Evolutionary conservation across 2,113 vertebrate genomes (phyloP).

Genomic region (Thryonomys swinderianus): DNA sequence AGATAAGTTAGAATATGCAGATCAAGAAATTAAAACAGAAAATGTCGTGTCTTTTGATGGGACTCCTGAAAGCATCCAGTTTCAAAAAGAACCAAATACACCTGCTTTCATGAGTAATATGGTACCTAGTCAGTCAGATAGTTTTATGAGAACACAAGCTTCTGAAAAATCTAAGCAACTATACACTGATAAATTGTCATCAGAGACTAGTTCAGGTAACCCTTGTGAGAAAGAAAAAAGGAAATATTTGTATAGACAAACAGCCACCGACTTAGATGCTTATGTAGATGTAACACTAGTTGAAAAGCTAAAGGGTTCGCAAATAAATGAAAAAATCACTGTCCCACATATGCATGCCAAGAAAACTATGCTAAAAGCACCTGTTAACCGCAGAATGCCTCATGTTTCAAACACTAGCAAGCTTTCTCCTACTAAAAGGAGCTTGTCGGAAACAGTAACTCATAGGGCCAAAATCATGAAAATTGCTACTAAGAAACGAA

Average conservation of each 20-base stretch:
- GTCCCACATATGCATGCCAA: constrained; percentile 84
- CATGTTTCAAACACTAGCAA: constrained; percentile 84
- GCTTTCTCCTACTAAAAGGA: constrained; percentile 89
- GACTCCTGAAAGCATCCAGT: constrained; percentile 80
- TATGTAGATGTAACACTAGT: constrained; percentile 82
- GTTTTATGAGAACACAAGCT: constrained; percentile 82
- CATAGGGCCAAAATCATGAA: constrained; percentile 91
- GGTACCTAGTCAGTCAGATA: constrained; percentile 83
- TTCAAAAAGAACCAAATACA: constrained; percentile 84
- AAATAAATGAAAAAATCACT: constrained; percentile 85
- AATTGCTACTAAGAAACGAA: constrained; percentile 90
- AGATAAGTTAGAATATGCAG: constrained; percentile 85
- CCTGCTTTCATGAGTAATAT: constrained; percentile 85
- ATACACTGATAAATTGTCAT: constrained; percentile 80
- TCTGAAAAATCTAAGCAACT: constrained; percentile 82
- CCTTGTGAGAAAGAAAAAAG: constrained; percentile 86
- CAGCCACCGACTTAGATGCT: constrained; percentile 86
- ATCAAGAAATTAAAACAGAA: constrained; percentile 82
- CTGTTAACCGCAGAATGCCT: constrained; percentile 85
- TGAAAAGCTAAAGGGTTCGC: constrained; percentile 83
- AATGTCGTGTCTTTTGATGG: constrained; percentile 81
- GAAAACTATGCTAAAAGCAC: constrained; percentile 86
- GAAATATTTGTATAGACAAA: constrained; percentile 87
- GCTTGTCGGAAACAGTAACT: constrained; percentile 89
- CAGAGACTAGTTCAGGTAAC: constrained; percentile 80